Evolutionary conservation across 37 sponge, comb jelly and placozoan species (phyloP), one percentile per base, ranked within the genome.

Genomic region (Dysidea cf. avara): DNA sequence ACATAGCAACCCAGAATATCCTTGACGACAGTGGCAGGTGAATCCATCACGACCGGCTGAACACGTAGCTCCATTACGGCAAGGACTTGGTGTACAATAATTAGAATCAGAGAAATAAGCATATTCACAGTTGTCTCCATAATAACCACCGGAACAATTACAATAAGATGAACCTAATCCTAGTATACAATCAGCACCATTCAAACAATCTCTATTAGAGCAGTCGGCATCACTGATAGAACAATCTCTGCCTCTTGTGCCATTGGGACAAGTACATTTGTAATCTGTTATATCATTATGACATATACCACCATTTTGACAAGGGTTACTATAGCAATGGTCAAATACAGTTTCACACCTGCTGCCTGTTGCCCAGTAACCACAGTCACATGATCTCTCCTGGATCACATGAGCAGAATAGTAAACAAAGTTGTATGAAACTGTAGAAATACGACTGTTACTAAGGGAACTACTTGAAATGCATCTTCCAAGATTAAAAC

Each of bases 101-200:
- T 40, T 33, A 0, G 72, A 68, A 6, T 26, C 33, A 17, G 29
- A 67, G 39, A 80, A 82, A 46, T 74, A 69, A 9, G 39, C 21
- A 69, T 89, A 89, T 58, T 89, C 74, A 69, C 90, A 89, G n/a
- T 62, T 36, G 2, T 22, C 22, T 36, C 90, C 90, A 74, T 83
- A 89, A 64, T 78, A 89, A 13, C 84, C 90, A 25, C 64, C 66
- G 0, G 16, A 56, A 68, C 90, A 89, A 17, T 67, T 65, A 61
- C 84, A 80, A 7, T 43, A 17, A 53, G 29, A 21, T 36, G 56
- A 6, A 26, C 28, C 63, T 13, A 69, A 26, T 25, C 64, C 71
- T 11, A 61, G 54, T 39, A 38, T 43, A 33, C 88, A 87, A 4
- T 18, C 70, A 11, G 59, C 88, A 34, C 73, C 72, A 71, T 87